A percentile compares a stretch with the other conserved stretches of the same genome.
Conservation (phyloP, 2,888 invertebrate species). For the Ophioninae sp. region DNA sequence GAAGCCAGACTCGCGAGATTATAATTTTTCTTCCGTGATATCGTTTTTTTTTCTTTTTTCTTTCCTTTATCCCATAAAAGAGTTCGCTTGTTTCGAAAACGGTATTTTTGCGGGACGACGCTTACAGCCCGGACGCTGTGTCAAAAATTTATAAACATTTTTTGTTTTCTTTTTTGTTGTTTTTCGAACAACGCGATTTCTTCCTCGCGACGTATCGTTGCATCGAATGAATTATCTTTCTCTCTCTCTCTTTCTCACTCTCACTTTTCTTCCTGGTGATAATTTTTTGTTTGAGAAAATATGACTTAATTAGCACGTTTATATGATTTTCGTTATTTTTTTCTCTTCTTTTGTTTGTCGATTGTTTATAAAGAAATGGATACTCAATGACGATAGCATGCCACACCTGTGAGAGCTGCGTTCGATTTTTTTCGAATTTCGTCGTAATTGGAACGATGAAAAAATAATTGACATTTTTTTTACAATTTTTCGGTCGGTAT, state of each 20-base stretch:
- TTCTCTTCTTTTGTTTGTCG: conserved; percentile 8
- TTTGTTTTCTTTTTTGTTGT: conserved; percentile 32
- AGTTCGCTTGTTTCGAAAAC: conserved; percentile 57
- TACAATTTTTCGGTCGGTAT: too few relatives aligned
- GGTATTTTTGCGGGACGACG: conserved; percentile 14
- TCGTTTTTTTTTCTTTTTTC: conserved; percentile 39
- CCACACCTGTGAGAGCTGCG: conserved; percentile 61
- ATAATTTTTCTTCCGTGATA: conserved; percentile 28
- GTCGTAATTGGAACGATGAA: too few relatives aligned
- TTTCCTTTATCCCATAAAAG: conserved; percentile 26
- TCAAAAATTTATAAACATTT: conserved; percentile 47
- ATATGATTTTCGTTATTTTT: conserved; percentile 52
- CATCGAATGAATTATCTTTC: conserved; percentile 24
- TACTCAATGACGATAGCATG: conserved; percentile 55
- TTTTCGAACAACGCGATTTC: not conserved
- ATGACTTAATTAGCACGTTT: conserved; percentile 53
- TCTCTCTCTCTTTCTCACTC: not conserved
- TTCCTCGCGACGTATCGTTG: conserved; percentile 21
- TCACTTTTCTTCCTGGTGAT: not conserved
- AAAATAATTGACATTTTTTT: too few relatives aligned
- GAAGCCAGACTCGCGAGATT: conserved; percentile 67
- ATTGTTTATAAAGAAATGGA: conserved; percentile 58
- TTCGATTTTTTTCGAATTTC: conserved; percentile 4
- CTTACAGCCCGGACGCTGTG: not conserved
- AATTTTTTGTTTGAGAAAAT: conserved; percentile 40